Conservation (phyloP, 2,888 invertebrate genomes). For the Euspilapteryx auroguttella region DNA sequence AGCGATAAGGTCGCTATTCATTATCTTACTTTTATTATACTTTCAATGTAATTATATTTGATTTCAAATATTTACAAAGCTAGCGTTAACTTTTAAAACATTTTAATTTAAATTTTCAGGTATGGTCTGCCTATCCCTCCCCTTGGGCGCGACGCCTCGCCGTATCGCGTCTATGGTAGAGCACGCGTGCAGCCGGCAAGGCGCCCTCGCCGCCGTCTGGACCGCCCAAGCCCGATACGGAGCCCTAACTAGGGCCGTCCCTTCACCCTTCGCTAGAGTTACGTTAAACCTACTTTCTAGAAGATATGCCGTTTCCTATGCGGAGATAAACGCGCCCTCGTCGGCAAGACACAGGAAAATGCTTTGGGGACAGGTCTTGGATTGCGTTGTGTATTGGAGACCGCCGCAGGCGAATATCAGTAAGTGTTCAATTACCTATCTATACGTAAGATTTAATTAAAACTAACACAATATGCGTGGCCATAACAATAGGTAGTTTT, state of each 20-base stretch:
- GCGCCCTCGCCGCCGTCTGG: conserved; percentile 57
- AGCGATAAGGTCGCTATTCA: too few species aligned
- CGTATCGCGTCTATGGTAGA: conserved; percentile 30
- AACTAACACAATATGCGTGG: too few species aligned
- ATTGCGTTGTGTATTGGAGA: conserved; percentile 69
- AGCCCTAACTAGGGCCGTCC: conserved; percentile 65
- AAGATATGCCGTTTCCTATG: conserved; percentile 67
- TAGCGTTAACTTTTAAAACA: too few species aligned
- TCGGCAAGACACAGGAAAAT: conserved; percentile 46
- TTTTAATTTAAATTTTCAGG: too few species aligned
- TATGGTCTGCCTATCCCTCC: conserved; percentile 67
- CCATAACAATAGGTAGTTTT: too few species aligned
- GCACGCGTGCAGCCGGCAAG: conserved; percentile 40
- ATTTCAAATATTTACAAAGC: too few species aligned
- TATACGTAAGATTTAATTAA: too few species aligned
- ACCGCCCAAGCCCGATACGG: conserved; percentile 46
- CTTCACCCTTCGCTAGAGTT: conserved; percentile 48
- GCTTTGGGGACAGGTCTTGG: conserved; percentile 67
- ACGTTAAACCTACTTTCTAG: conserved; percentile 67
- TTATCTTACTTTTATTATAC: too few species aligned
- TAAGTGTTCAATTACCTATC: conserved; percentile 51
- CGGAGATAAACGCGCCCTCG: conserved; percentile 52
- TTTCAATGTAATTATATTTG: too few species aligned
- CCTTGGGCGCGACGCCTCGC: conserved; percentile 48
- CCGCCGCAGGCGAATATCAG: conserved; percentile 78